Conservation (phyloP, 2,888 invertebrate species). For the Conops quadrifasciatus region DNA sequence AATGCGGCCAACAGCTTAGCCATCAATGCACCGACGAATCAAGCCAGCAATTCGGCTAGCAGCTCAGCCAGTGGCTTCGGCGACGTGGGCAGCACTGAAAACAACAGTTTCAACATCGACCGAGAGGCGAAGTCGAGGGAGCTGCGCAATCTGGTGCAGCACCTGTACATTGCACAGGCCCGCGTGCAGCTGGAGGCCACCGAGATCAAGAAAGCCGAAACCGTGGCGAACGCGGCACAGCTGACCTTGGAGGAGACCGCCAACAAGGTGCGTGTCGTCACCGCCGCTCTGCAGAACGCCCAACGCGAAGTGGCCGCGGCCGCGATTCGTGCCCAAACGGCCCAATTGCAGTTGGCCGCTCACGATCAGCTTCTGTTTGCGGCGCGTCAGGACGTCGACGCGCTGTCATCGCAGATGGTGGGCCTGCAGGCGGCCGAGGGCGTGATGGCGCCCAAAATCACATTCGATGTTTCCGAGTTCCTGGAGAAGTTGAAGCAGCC, state of each 20-base stretch:
- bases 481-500: constrained; percentile 57
- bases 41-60: neutral
- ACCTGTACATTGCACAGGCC: constrained; percentile 62
- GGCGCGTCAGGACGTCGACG: constrained; percentile 64
- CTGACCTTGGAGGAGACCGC: constrained; percentile 61
- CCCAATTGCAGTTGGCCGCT: constrained; percentile 64
- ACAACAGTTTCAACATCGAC: constrained; percentile 12
- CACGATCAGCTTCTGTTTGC: constrained; percentile 65
- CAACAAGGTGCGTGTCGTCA: constrained; percentile 61
- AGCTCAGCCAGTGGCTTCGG: neutral
- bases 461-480: constrained; percentile 55
- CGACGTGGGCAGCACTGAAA: constrained; percentile 8
- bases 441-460: constrained; percentile 53
- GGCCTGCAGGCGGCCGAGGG: constrained; percentile 62
- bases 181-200: constrained; percentile 63
- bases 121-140: constrained; percentile 45
- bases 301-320: constrained; percentile 63
- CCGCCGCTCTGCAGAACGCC: constrained; percentile 60
- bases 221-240: constrained; percentile 60
- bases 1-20: too few species aligned
- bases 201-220: constrained; percentile 62
- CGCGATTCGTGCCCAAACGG: constrained; percentile 63
- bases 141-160: constrained; percentile 58
- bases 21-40: too few species aligned
- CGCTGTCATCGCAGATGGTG: constrained; percentile 63